A percentile compares a stretch with the other conserved stretches of the same genome.
Conservation (phyloP, 2,797 vertebrate species). For the Balearica regulorum region DNA sequence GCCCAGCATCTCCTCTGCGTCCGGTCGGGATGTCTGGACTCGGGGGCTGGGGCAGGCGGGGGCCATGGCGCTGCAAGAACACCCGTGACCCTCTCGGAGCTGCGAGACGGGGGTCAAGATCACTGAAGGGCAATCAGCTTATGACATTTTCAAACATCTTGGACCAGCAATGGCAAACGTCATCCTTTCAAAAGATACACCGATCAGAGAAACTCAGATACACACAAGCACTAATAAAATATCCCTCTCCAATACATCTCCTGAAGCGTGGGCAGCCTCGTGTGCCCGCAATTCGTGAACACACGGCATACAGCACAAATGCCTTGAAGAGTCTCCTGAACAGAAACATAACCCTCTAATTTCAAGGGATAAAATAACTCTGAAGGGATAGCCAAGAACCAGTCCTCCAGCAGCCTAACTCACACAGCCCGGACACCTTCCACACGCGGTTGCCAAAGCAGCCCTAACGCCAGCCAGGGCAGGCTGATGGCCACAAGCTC, state of each 20-base stretch:
- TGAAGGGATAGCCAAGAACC: background rate
- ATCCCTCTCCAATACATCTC: background rate
- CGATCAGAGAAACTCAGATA: background rate
- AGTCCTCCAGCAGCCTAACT: background rate
- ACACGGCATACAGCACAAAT: fast-evolving
- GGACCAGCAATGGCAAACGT: background rate
- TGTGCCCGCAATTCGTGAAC: background rate
- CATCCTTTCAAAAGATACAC: background rate
- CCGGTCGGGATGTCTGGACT: too few relatives aligned
- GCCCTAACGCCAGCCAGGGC: background rate
- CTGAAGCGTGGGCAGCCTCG: fast-evolving
- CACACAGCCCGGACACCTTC: too few relatives aligned
- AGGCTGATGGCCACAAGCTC: background rate
- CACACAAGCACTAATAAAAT: background rate
- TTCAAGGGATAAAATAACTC: background rate
- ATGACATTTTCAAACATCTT: background rate
- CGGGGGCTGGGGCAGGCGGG: background rate
- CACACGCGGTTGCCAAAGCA: fast-evolving
- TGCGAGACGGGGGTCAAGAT: background rate
- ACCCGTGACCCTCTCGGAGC: fast-evolving
- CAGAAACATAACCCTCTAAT: background rate
- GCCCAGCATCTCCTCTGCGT: too few relatives aligned
- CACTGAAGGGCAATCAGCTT: background rate
- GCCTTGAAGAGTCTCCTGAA: background rate
- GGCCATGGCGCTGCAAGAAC: background rate